A percentile compares a stretch with the other conserved stretches of the same genome.
phyloP scores from a whole-genome alignment of 2,888 invertebrate species.

The Adelognathus sp. region DNA sequence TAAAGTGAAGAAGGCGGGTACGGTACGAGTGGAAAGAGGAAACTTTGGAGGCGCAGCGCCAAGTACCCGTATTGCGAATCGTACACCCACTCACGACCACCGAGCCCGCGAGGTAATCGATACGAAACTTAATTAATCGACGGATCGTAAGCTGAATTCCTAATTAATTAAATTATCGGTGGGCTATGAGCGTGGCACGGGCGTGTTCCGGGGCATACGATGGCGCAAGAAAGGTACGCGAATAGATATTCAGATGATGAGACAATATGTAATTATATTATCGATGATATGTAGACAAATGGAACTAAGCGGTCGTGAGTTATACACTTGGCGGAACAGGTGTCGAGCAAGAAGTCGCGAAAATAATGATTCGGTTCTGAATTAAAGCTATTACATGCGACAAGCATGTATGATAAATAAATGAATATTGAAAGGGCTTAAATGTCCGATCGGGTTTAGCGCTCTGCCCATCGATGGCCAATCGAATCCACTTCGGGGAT shows the following conservation, averaged over 20 bases:
- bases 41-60: neutral
- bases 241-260: neutral
- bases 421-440: too few species aligned
- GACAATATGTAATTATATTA: neutral
- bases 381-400: too few species aligned
- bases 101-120: conserved; percentile 20
- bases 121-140: conserved; percentile 44
- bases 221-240: neutral
- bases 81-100: neutral
- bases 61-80: neutral
- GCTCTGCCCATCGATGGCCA: too few species aligned
- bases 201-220: neutral
- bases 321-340: neutral
- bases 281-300: neutral
- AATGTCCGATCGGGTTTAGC: too few species aligned
- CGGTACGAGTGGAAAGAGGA: neutral
- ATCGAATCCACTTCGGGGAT: too few species aligned
- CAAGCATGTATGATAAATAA: too few species aligned
- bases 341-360: neutral
- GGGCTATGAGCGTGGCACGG: neutral
- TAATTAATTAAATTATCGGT: conserved; percentile 45
- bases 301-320: neutral
- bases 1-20: neutral
- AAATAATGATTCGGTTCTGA: neutral
- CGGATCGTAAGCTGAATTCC: conserved; percentile 11